These are phyloP conservation scores for Thripadectes ignobilis DNA, from an alignment of 2,797 vertebrate genomes.

Conservation along the genomic window DNA sequence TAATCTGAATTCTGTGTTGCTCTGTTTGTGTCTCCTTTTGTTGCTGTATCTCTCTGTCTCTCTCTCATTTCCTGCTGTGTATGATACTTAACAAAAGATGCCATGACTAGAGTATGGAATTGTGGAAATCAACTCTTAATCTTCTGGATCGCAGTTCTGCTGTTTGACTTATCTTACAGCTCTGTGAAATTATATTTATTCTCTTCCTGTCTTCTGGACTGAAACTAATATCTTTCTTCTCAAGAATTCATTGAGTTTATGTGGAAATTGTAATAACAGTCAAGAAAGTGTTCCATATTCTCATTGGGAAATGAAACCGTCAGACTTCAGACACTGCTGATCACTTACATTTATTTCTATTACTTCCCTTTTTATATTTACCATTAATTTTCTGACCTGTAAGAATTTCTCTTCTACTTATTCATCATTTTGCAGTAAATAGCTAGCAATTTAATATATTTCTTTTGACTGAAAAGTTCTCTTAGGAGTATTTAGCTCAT, in stretches of 20 bases:
- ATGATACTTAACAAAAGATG: not conserved
- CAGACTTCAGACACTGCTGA: not conserved
- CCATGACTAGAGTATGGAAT: not conserved
- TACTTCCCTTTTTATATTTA: not conserved
- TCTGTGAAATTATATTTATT: not conserved
- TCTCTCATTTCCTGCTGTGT: not conserved
- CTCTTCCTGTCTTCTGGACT: not conserved
- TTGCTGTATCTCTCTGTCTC: not conserved
- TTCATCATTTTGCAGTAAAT: not conserved
- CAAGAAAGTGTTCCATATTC: not conserved
- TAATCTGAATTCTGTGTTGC: accelerated
- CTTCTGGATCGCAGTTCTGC: not conserved
- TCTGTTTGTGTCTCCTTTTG: accelerated
- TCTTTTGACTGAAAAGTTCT: not conserved
- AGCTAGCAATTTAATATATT: not conserved
- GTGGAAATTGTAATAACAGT: not conserved
- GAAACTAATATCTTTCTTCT: not conserved
- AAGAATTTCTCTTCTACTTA: not conserved
- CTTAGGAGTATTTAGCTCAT: not conserved
- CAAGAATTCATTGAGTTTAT: not conserved
- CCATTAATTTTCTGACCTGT: slow-evolving; percentile 1
- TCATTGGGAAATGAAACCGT: not conserved
- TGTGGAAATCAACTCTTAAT: not conserved
- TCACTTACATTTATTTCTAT: not conserved
- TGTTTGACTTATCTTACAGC: not conserved